A percentile compares a stretch with the other conserved stretches of the same genome.
These are phyloP conservation scores for Micromussa lordhowensis DNA, from an alignment of 92 coral and sea anemone species.

Conservation along the genomic window DNA sequence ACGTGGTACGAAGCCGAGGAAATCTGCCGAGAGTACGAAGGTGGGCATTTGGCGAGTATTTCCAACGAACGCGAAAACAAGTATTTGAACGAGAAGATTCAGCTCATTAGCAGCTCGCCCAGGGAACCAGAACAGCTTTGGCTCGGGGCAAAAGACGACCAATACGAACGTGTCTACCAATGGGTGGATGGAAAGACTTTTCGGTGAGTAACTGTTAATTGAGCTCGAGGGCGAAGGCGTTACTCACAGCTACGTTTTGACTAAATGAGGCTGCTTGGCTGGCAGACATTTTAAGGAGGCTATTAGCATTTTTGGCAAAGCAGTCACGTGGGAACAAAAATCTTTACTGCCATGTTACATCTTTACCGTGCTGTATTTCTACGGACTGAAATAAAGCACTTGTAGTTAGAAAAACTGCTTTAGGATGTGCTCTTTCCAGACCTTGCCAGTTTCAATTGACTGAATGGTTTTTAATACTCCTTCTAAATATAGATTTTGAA, in stretches of 20 bases:
- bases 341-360: not conserved
- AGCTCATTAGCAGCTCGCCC: slow-evolving; percentile 39
- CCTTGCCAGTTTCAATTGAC: not conserved
- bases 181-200: slow-evolving; percentile 33
- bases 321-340: not conserved
- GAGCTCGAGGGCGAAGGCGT: not conserved
- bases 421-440: not conserved
- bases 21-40: slow-evolving; percentile 71
- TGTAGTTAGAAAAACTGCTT: too few relatives aligned
- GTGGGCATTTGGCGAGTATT: slow-evolving; percentile 77
- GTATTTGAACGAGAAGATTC: slow-evolving; percentile 75
- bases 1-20: slow-evolving; percentile 87
- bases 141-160: slow-evolving; percentile 74
- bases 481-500: too few relatives aligned
- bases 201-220: not conserved
- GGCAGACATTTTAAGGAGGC: not conserved
- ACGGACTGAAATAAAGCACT: not conserved
- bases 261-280: too few relatives aligned
- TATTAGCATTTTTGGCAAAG: not conserved
- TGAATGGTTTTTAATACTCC: too few relatives aligned
- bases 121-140: slow-evolving; percentile 59
- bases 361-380: not conserved
- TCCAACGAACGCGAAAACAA: slow-evolving; percentile 66
- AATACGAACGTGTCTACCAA: slow-evolving; percentile 22
- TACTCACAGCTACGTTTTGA: not conserved